A percentile compares a stretch with the other conserved stretches of the same genome.
phyloP scores from a whole-genome alignment of 2,888 invertebrate genomes.

The Stratiomys singularior region DNA sequence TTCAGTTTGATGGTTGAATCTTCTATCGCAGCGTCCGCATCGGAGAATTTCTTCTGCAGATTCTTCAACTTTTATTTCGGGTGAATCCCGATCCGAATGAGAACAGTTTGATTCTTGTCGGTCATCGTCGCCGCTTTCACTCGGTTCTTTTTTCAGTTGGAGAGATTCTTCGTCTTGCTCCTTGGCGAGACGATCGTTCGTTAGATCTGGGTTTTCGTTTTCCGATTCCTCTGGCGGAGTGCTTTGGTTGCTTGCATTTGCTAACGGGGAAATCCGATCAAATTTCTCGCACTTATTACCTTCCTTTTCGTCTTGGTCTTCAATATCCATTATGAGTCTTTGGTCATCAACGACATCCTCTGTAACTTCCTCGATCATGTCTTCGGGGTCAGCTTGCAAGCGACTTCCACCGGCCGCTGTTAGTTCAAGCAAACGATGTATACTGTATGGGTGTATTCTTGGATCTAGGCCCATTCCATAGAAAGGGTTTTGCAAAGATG shows the following conservation, averaged over 20 bases:
- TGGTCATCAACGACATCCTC: slow-evolving; percentile 70
- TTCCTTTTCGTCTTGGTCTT: slow-evolving; percentile 68
- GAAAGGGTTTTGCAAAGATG: slow-evolving; percentile 65
- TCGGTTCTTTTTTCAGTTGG: slow-evolving; percentile 54
- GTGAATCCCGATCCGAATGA: slow-evolving; percentile 33
- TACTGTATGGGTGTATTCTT: slow-evolving; percentile 63
- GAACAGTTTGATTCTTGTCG: slow-evolving; percentile 58
- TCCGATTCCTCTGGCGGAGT: slow-evolving; percentile 78
- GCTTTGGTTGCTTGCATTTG: slow-evolving; percentile 63
- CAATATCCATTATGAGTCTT: slow-evolving; percentile 77
- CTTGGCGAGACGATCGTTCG: no score
- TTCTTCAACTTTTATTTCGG: slow-evolving; percentile 53
- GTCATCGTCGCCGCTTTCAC: slow-evolving; percentile 68
- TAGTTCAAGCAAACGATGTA: slow-evolving; percentile 63
- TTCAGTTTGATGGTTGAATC: slow-evolving; percentile 70
- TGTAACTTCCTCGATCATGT: slow-evolving; percentile 71
- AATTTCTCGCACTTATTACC: slow-evolving; percentile 60
- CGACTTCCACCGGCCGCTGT: slow-evolving; percentile 59
- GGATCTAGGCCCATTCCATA: slow-evolving; percentile 64
- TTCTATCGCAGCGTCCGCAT: slow-evolving; percentile 71
- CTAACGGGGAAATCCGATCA: slow-evolving; percentile 56
- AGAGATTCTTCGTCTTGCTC: slow-evolving; percentile 40
- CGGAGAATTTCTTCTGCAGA: slow-evolving; percentile 63
- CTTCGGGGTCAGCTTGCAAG: slow-evolving; percentile 68
- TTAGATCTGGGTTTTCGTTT: slow-evolving; percentile 57